These are phyloP conservation scores for Phaetusa simplex DNA, from an alignment of 2,113 vertebrate genomes.

Conservation along the genomic window DNA sequence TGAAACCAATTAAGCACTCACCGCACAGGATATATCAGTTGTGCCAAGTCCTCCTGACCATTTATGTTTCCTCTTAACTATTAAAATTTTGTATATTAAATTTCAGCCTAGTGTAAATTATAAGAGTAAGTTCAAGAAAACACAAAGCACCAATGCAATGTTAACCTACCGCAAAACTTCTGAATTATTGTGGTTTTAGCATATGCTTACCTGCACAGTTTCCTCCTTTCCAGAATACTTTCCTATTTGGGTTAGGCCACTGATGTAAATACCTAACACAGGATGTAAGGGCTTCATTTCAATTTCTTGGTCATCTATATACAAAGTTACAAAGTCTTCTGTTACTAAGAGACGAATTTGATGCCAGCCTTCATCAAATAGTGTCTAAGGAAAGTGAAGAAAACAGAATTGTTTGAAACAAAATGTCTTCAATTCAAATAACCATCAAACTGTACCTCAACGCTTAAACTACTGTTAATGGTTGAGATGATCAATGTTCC, in stretches of 20 bases:
- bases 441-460: not conserved
- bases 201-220: conserved; percentile 87
- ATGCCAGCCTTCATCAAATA: conserved; percentile 97
- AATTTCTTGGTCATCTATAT: conserved; percentile 88
- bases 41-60: not conserved
- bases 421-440: not conserved
- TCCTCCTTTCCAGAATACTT: conserved; percentile 94
- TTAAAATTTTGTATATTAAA: not conserved
- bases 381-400: conserved; percentile 56
- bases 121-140: not conserved
- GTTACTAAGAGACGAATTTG: conserved; percentile 92
- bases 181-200: not conserved
- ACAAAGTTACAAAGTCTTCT: conserved; percentile 88
- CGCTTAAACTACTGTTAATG: not conserved
- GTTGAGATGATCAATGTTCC: not conserved
- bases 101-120: not conserved
- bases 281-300: conserved; percentile 84
- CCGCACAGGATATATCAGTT: not conserved
- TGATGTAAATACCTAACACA: conserved; percentile 92
- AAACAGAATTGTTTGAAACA: not conserved
- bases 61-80: not conserved
- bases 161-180: not conserved
- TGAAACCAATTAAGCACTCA: not conserved
- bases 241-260: conserved; percentile 93
- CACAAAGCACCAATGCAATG: not conserved